Evolutionary conservation across 1,140 invertebrate genomes (phyloP), one percentile per base, ranked within the genome.

Genomic region (Calephelis nemesis): DNA sequence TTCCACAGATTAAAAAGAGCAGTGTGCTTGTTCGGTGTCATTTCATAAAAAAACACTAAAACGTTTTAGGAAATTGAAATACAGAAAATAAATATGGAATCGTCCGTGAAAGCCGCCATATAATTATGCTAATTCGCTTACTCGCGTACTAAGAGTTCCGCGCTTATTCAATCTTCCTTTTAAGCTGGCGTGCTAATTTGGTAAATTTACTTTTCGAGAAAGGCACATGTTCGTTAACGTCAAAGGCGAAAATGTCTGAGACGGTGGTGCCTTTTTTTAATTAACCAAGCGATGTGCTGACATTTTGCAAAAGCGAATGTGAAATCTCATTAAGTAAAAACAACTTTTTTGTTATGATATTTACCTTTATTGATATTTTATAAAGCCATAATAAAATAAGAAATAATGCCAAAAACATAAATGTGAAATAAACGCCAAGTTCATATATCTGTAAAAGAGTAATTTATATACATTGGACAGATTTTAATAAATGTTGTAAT

Each of bases 151-250:
- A 58, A 58, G 30, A 58, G 54, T 39, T 11, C 11, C 54, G 9
- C 30, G 54, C 54, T 58, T 58, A 30, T 39, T 58, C 54, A 58
- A 58, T 58, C 30, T 58, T 58, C 54, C 54, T 30, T 54, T 54
- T 54, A 39, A 54, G 30, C 30, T 12, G 30, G 54, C 11, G 54
- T 58, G 54, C 54, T 58, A 58, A 58, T 58, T 58, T 58, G 5
- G 10, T 39, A 19, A 58, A 58, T 58, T 58, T 58, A 58, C 54
- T 58, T 58, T 58, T 58, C 15, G 7, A 40, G 30, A 58, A 40
- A 39, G 54, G 10, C 30, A 58, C 54, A 39, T 58, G 52, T 58
- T 12, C 15, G 10, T 39, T 39, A 58, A 58, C 19, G 19, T 58
- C 52, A 58, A 58, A 58, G 19, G 10, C 10, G 50, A 10, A 54